These are phyloP conservation scores for Trichogramma dendrolimi DNA, from an alignment of 2,888 invertebrate genomes.

Conservation along the genomic window DNA sequence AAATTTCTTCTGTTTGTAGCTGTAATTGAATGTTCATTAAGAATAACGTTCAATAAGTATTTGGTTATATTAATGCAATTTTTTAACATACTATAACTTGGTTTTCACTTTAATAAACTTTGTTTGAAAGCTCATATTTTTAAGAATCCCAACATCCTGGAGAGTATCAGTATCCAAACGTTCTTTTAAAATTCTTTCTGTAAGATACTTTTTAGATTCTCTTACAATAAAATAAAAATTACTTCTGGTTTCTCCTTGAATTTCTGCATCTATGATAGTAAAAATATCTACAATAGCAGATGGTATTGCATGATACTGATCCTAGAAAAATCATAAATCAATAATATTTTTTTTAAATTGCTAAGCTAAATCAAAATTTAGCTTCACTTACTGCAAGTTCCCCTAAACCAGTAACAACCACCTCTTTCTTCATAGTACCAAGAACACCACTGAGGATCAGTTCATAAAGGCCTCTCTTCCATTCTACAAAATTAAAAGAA, in stretches of 20 bases:
- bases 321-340: constrained; percentile 53
- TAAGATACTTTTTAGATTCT: constrained; percentile 74
- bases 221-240: constrained; percentile 75
- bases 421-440: constrained; percentile 75
- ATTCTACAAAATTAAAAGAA: constrained; percentile 61
- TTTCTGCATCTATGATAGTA: constrained; percentile 80
- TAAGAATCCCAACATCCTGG: constrained; percentile 85
- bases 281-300: constrained; percentile 81
- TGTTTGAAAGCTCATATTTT: constrained; percentile 84
- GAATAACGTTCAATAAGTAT: constrained; percentile 2
- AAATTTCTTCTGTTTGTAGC: constrained; percentile 98
- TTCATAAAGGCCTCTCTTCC: constrained; percentile 75
- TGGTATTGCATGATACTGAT: constrained; percentile 72
- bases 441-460: constrained; percentile 73
- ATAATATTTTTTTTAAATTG: too few species aligned
- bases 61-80: constrained; percentile 7
- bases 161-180: constrained; percentile 89
- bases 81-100: constrained; percentile 84
- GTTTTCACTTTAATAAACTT: constrained; percentile 98
- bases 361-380: too few species aligned
- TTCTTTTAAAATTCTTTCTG: constrained; percentile 86
- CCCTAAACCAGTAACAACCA: constrained; percentile 65
- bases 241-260: constrained; percentile 69
- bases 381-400: constrained; percentile 68
- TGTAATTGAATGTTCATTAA: constrained; percentile 53